Evolutionary conservation across 1,140 invertebrate genomes (phyloP).

Genomic region (fruit fly (Drosophila melanogaster)): Release_6_plus_ISO1_MT NT_033777.3:19694001-19694500

Average conservation of each 20-base stretch:
- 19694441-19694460: conserved; percentile 35
- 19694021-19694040: conserved; percentile 37
- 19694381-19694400: background rate
- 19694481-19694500: conserved; percentile 40
- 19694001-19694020: conserved; percentile 22
- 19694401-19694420: conserved; percentile 8
- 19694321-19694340: conserved; percentile 42
- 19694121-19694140: conserved; percentile 60
- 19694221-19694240: conserved; percentile 55
- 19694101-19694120: conserved; percentile 80
- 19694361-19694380: conserved; percentile 35
- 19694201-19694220: conserved; percentile 70
- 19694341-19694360: conserved; percentile 57
- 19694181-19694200: conserved; percentile 41
- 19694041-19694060: conserved; percentile 79
- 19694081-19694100: conserved; percentile 56
- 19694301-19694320: conserved; percentile 65
- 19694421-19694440: conserved; percentile 42
- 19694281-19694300: conserved; percentile 63
- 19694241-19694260: conserved; percentile 17
- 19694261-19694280: conserved; percentile 17
- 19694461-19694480: conserved; percentile 16
- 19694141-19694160: conserved; percentile 13
- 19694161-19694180: conserved; percentile 66
- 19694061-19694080: conserved; percentile 19